These are phyloP conservation scores for Camponotus floridanus DNA, from an alignment of 1,140 invertebrate species.

Conservation along the genomic window DNA sequence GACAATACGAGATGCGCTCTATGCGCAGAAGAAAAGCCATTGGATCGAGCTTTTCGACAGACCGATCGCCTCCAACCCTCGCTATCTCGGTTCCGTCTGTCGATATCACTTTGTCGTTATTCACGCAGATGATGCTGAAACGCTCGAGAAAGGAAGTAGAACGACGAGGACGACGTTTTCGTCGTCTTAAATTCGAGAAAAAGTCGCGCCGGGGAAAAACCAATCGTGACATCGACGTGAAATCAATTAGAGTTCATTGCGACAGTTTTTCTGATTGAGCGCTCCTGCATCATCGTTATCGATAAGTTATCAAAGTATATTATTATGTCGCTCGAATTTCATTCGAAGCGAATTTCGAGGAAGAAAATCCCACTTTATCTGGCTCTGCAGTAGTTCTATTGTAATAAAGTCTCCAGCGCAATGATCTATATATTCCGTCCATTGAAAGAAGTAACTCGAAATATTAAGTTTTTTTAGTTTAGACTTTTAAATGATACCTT, in stretches of 20 bases:
- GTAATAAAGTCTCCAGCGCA: slow-evolving; percentile 19
- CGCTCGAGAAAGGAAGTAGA: background rate
- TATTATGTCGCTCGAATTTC: slow-evolving; percentile 17
- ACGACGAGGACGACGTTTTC: background rate
- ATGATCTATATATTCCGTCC: slow-evolving; percentile 11
- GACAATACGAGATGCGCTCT: slow-evolving; percentile 17
- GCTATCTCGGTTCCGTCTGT: slow-evolving; percentile 54
- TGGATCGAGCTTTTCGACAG: slow-evolving; percentile 58
- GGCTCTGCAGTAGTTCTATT: background rate
- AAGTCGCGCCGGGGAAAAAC: slow-evolving; percentile 3
- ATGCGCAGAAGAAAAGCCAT: slow-evolving; percentile 54
- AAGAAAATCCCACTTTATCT: slow-evolving; percentile 9
- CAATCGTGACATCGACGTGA: slow-evolving; percentile 17
- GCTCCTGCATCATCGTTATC: slow-evolving; percentile 5
- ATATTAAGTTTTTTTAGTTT: slow-evolving; percentile 14
- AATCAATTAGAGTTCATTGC: slow-evolving; percentile 44
- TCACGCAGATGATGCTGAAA: slow-evolving; percentile 39
- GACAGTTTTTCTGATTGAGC: slow-evolving; percentile 3
- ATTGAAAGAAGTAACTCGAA: background rate
- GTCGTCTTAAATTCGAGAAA: slow-evolving; percentile 6
- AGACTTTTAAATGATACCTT: slow-evolving; percentile 6
- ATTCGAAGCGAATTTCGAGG: slow-evolving; percentile 11
- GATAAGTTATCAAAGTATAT: slow-evolving; percentile 1
- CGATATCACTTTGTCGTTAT: slow-evolving; percentile 53
- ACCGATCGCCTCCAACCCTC: slow-evolving; percentile 61